A percentile compares a stretch with the other conserved stretches of the same genome.
phyloP scores from a whole-genome alignment of 23 tunicate genomes.

The Ciona savignyi region DNA sequence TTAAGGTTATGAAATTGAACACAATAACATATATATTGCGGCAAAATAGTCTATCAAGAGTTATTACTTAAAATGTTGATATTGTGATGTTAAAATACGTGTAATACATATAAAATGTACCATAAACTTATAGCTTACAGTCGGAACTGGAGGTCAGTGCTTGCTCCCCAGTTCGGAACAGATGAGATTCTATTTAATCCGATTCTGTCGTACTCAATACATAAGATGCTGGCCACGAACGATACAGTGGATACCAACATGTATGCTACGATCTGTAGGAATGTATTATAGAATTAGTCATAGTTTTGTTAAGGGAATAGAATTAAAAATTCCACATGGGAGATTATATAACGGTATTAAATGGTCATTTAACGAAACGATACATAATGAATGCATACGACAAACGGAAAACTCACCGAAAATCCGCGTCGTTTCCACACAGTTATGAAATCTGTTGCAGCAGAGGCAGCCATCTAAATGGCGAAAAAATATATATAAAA shows the following conservation, averaged over 20 bases:
- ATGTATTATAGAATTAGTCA: too few relatives aligned
- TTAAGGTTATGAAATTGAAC: too few relatives aligned
- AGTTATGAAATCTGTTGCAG: slow-evolving; percentile 67
- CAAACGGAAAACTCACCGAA: slow-evolving; percentile 28
- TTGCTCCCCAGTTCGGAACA: neutral
- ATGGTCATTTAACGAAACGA: neutral
- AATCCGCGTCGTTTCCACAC: slow-evolving; percentile 50
- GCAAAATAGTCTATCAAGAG: too few relatives aligned
- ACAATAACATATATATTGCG: too few relatives aligned
- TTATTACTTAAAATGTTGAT: too few relatives aligned
- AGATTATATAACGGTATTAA: neutral
- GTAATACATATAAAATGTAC: too few relatives aligned
- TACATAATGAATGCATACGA: neutral
- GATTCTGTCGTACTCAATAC: slow-evolving; percentile 83
- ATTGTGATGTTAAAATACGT: too few relatives aligned
- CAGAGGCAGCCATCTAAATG: slow-evolving; percentile 38
- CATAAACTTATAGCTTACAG: slow-evolving; percentile 1
- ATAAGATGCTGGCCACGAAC: slow-evolving; percentile 71
- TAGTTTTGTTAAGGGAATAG: too few relatives aligned
- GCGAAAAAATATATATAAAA: slow-evolving; percentile 6
- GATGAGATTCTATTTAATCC: slow-evolving; percentile 21
- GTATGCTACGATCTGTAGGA: slow-evolving; percentile 51
- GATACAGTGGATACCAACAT: slow-evolving; percentile 64
- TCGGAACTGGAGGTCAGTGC: slow-evolving; percentile 11
- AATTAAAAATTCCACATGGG: neutral